Base-by-base conservation (phyloP, 2,797 vertebrate genomes). In the Moxostoma hubbsi region DNA sequence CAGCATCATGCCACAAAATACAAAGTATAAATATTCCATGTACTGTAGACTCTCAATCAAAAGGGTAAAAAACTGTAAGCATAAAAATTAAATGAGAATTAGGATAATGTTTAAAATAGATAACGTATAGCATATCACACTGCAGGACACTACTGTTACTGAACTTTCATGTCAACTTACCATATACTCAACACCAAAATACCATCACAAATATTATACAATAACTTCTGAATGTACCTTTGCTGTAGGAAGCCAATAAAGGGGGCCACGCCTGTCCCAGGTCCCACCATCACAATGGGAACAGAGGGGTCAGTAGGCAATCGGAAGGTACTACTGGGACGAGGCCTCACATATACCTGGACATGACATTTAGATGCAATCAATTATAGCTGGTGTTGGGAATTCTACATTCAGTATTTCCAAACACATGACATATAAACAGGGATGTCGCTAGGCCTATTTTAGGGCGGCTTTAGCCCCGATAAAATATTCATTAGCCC, bases 181-280 rank as follows among this genome's bases (percentile, higher is more conserved):
- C 12, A 11, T 4, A 9, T 11, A 9, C 7, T 2, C 12, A 6
- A 36, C 0, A 43, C 13, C 59, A 62, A 62, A 45, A 62, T 45
- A 36, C 43, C 2, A 62, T 24, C 12, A 62, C 24, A 13, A 12
- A 12, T 46, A n/a, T 46, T 45, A 45, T 43, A 4, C 4, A 9
- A 7, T 7, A 57, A 4, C 47, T 18, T 6, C 6, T 64, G 4
- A 71, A 71, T 57, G 5, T 87, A 97, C 98, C 97, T 95, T 71
- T 99, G 97, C 75, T 98, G 96, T 1, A 99, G 93, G 82, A 99
- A 99, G 68, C 97, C 96, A 9, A 99, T 91, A 88, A 98, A 99
- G 0, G 98, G 97, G 1, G 97, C 94, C 0, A 99, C 84, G 62
- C 98, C 98, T 0, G 97, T 96, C 67, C 98, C 98, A 0, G 98